These are phyloP conservation scores for Asarcornis scutulata DNA, from an alignment of 2,113 vertebrate species.

Conservation along the genomic window DNA sequence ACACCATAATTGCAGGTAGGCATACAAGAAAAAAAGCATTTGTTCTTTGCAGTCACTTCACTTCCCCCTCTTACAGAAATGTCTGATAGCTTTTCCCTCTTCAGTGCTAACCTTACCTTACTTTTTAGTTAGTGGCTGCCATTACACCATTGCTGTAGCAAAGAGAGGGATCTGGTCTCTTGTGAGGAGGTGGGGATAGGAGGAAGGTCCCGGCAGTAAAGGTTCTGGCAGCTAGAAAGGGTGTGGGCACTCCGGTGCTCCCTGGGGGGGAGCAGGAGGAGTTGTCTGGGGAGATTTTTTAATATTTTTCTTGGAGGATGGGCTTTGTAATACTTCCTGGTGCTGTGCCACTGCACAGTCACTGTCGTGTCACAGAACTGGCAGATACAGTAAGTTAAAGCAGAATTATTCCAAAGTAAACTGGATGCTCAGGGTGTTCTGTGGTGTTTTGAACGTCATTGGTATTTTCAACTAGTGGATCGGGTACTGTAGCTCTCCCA, in stretches of 20 bases:
- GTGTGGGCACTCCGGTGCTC: background rate
- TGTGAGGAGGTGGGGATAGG: background rate
- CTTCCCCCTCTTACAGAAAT: background rate
- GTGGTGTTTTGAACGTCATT: background rate
- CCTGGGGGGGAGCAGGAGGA: background rate
- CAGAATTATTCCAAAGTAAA: background rate
- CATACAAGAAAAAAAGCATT: background rate
- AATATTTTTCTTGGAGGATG: background rate
- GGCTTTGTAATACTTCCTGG: background rate
- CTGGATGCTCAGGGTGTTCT: background rate
- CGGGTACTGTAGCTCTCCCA: background rate
- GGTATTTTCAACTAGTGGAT: background rate
- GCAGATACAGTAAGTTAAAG: background rate
- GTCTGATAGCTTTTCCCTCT: background rate
- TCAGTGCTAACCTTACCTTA: background rate
- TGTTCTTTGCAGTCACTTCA: background rate
- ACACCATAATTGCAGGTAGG: background rate
- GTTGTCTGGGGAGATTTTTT: background rate
- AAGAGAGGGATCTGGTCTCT: background rate
- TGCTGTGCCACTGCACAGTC: background rate
- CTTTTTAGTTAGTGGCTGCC: background rate
- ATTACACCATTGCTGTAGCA: accelerated
- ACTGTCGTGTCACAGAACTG: background rate
- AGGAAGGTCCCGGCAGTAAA: background rate
- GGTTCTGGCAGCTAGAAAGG: background rate